Conservation (phyloP, 1,140 invertebrate species). For the Brachionus paranguensis region DNA sequence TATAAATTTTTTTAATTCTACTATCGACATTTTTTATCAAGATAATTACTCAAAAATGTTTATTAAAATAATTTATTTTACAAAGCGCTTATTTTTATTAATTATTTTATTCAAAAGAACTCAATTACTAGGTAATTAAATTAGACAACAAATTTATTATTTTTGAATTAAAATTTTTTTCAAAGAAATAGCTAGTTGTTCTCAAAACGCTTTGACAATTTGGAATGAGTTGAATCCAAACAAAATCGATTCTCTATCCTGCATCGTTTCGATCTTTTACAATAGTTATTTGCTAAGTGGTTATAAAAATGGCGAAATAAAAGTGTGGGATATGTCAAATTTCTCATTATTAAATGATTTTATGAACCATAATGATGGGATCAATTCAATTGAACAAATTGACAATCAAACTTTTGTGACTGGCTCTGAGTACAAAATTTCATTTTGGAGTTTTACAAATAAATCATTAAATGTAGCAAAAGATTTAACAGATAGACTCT, state of each 20-base stretch:
- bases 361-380: neutral
- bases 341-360: neutral
- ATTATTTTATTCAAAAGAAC: neutral
- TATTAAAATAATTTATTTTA: no score
- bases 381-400: neutral
- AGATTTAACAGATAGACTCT: neutral
- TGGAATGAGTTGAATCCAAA: neutral
- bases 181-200: neutral
- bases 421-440: neutral
- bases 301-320: neutral
- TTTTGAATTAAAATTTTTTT: neutral
- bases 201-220: neutral
- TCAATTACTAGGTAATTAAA: neutral
- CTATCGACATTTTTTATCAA: no score
- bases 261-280: neutral
- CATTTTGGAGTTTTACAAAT: neutral
- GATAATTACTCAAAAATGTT: no score
- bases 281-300: neutral
- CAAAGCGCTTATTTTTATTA: neutral
- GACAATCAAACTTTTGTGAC: neutral
- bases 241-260: neutral
- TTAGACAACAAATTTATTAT: no score
- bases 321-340: neutral
- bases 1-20: no score
- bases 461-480: neutral